Base-by-base conservation (phyloP, 2,888 invertebrate genomes). In the Tinea pellionella region DNA sequence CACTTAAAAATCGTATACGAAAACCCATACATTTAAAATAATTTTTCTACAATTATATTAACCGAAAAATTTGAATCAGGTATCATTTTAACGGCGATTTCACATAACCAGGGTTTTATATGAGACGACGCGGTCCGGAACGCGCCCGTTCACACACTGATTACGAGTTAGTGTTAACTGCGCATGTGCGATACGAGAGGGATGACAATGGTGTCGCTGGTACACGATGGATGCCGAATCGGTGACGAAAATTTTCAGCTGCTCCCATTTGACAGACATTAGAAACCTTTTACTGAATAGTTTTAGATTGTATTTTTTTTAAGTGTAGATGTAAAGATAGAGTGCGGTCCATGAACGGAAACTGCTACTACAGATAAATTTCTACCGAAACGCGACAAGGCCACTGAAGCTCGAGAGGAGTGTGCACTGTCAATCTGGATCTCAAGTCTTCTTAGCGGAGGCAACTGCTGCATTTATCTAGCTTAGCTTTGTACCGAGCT, bases 201-300 rank as follows among this genome's bases (percentile, higher is more conserved):
- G 57, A 57, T 57, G 57, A 57, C 30, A 57, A 57, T 43, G 47
- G 13, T 42, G 42, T 57, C 57, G 57, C 13, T 18, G 42, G 41
- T 24, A 29, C 30, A 43, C 59, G 59, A 59, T 47, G 59, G 59
- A 59, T 59, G 47, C 47, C 59, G 59, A 59, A 19, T 11, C 16
- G 30, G 59, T 59, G 59, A 59, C 59, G 59, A 59, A 59, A 59
- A 43, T 30, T 59, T 59, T 59, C 59, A 47, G 59, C 59, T 47
- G 47, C 47, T 43, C 47, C 19, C 57, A 16, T 30, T 32, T 15
- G 32, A 29, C 30, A 57, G 57, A 16, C 11, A 15, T 32, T 7
- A 6, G n/a, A 24, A 55, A 55, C 55, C n/a, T 19, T 55, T 55
- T 19, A 12, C 55, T 47, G 16, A 55, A 37, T 37, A 2, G 4